Evolutionary conservation across 2,797 vertebrate species (phyloP), one percentile per base, ranked within the genome.

Genomic region (Neosilurus mollespiculum): DNA sequence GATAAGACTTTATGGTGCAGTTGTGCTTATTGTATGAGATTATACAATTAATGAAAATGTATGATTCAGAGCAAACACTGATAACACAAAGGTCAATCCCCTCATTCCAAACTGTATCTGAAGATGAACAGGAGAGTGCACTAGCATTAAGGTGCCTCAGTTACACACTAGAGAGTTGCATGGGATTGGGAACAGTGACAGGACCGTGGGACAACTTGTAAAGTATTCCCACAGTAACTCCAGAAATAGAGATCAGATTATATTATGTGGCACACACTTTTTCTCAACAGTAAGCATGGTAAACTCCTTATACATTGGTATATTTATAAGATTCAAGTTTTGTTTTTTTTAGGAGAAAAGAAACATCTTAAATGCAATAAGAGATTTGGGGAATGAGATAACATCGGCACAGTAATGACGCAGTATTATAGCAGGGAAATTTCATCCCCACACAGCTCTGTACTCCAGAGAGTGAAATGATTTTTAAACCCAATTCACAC

Each of bases 21-120:
- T 86, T 88, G 87, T 88, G 87, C 87, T 88, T 88, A 51, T 69
- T 61, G 15, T 34, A 67, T 61, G 54, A 81, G 61, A 34, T 24
- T 16, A 30, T 7, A 4, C 4, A 77, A 53, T 66, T 62, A 16
- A 70, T 37, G 54, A 53, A 62, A 78, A 78, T 30, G n/a, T 16
- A 10, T 30, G 18, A 61, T 71, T 78, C 16, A 54, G 65, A 22
- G 67, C 22, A 24, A 83, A 54, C 62, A 69, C 54, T 62, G 62
- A 66, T 81, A 30, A 77, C 34, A 76, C 34, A 22, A 49, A 59
- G 34, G 10, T 18, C 26, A 53, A 65, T 12, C 16, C 83, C 22
- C 59, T 26, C 7, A 18, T 16, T 66, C 58, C 9, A 20, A 65
- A 22, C 62, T 10, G 59, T 58, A 58, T 49, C 61, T 67, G 64